These are phyloP conservation scores for Dicranocentrus wangi DNA, from an alignment of 2,888 invertebrate genomes.

Conservation along the genomic window DNA sequence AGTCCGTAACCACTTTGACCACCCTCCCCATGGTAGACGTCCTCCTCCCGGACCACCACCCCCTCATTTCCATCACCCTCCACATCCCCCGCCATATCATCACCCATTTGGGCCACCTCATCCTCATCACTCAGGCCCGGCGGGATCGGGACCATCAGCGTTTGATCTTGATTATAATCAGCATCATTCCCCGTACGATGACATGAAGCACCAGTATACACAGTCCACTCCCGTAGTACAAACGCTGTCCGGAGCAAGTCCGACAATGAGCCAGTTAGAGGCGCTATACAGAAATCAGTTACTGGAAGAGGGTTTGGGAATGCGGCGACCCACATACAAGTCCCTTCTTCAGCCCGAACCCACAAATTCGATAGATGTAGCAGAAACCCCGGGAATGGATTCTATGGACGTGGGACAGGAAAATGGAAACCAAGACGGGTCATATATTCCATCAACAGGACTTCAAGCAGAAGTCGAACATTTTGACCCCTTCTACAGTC, in stretches of 20 bases:
- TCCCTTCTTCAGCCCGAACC: conserved; percentile 37
- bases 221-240: conserved; percentile 59
- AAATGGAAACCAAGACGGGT: conserved; percentile 35
- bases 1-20: conserved; percentile 67
- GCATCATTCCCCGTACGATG: conserved; percentile 30
- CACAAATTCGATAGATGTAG: conserved; percentile 34
- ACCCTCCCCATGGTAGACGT: conserved; percentile 20
- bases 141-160: background rate
- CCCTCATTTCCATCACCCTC: conserved; percentile 8
- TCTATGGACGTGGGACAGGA: conserved; percentile 22
- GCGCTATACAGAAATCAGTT: conserved; percentile 30
- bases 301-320: conserved; percentile 54
- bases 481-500: conserved; percentile 91
- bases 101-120: background rate
- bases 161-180: conserved; percentile 38
- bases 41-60: conserved; percentile 32
- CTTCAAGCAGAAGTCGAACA: conserved; percentile 72
- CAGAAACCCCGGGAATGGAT: conserved; percentile 7
- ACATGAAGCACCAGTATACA: conserved; percentile 56
- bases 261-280: conserved; percentile 53
- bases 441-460: conserved; percentile 70
- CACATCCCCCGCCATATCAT: background rate
- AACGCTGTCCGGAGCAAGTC: conserved; percentile 26
- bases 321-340: conserved; percentile 39
- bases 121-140: background rate